These are phyloP conservation scores for Schizopygopsis pylzovi DNA, from an alignment of 2,797 vertebrate species.

Conservation along the genomic window DNA sequence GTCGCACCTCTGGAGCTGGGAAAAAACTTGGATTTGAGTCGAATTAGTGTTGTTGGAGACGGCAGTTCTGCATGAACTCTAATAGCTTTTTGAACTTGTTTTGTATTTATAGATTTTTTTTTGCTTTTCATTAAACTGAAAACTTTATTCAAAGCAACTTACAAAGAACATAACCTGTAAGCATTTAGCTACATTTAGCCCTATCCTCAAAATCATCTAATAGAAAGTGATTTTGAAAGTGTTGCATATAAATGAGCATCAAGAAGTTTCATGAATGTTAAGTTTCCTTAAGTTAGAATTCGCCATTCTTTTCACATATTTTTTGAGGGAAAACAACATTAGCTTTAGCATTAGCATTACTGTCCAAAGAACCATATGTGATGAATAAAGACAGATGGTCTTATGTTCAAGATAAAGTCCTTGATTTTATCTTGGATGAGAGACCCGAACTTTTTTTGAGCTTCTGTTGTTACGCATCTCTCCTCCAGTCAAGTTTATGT, in stretches of 20 bases:
- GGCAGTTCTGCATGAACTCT: not conserved
- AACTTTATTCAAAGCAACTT: not conserved
- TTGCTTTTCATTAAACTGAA: not conserved
- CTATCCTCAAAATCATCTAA: not conserved
- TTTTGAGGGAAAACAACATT: not conserved
- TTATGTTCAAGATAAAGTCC: constrained; percentile 56
- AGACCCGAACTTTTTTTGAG: constrained; percentile 14
- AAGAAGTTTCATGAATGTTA: constrained; percentile 40
- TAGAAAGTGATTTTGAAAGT: not conserved
- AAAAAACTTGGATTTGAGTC: constrained; percentile 24
- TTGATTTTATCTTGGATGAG: constrained; percentile 48
- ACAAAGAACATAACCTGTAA: not conserved
- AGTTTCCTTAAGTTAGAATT: not conserved
- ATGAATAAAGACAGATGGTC: constrained; percentile 53
- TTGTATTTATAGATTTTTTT: not conserved
- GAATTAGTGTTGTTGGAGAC: constrained; percentile 19
- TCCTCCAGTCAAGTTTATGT: constrained; percentile 11
- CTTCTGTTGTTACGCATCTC: constrained; percentile 28
- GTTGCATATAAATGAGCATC: not conserved
- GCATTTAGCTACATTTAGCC: not conserved
- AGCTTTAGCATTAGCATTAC: constrained; percentile 11
- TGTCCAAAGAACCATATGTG: constrained; percentile 26
- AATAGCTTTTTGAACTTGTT: not conserved
- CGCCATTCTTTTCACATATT: not conserved
- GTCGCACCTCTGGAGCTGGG: not conserved